Conservation (phyloP, 2,888 invertebrate species). For the Drosophila melanosoma region DNA sequence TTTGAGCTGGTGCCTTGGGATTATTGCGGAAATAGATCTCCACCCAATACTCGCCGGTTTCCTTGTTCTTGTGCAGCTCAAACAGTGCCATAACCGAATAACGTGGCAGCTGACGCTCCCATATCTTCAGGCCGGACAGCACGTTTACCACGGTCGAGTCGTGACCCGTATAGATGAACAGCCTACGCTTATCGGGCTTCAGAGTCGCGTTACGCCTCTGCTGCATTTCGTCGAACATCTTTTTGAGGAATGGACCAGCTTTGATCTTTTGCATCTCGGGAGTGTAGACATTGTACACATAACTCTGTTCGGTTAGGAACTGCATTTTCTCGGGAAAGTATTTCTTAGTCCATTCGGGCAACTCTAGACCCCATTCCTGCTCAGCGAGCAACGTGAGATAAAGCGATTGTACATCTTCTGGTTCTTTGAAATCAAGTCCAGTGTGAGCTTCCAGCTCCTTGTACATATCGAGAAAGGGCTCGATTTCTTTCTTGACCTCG, state of each 20-base stretch:
- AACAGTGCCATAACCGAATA: slow-evolving; percentile 88
- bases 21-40: slow-evolving; percentile 86
- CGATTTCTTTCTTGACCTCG: slow-evolving; percentile 85
- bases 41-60: slow-evolving; percentile 85
- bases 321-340: slow-evolving; percentile 87
- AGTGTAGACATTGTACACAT: slow-evolving; percentile 87
- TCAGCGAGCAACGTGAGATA: slow-evolving; percentile 89
- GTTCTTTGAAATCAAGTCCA: slow-evolving; percentile 86
- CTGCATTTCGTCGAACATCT: slow-evolving; percentile 88
- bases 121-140: slow-evolving; percentile 88
- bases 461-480: slow-evolving; percentile 86
- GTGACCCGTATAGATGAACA: slow-evolving; percentile 89
- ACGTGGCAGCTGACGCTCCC: slow-evolving; percentile 88
- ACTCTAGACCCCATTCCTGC: slow-evolving; percentile 86
- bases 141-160: slow-evolving; percentile 90
- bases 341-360: slow-evolving; percentile 88
- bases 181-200: slow-evolving; percentile 86
- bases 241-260: slow-evolving; percentile 88
- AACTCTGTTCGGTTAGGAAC: slow-evolving; percentile 86
- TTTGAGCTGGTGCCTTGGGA: slow-evolving; percentile 86
- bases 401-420: slow-evolving; percentile 88
- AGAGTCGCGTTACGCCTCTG: slow-evolving; percentile 85
- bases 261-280: slow-evolving; percentile 87
- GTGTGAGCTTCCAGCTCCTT: slow-evolving; percentile 86
- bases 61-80: slow-evolving; percentile 87